phyloP scores from a whole-genome alignment of 2,113 vertebrate genomes.

The Narcine bancroftii region DNA sequence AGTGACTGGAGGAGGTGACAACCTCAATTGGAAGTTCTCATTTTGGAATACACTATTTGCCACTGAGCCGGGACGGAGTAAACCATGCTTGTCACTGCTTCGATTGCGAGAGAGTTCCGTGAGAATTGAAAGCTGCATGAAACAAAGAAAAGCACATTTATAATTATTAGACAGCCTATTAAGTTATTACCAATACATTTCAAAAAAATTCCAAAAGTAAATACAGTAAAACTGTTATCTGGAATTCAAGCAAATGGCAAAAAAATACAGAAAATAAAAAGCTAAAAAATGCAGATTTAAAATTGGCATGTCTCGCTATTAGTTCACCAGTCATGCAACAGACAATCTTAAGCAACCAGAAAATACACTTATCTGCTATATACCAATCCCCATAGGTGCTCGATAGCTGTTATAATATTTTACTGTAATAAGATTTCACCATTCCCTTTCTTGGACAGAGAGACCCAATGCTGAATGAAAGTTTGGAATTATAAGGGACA shows the following conservation, averaged over 20 bases:
- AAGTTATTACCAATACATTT: not conserved
- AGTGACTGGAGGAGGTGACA: slow-evolving; percentile 69
- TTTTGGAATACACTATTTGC: slow-evolving; percentile 71
- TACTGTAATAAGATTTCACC: too few relatives aligned
- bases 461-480: not conserved
- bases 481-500: not conserved
- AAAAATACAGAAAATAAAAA: too few relatives aligned
- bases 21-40: slow-evolving; percentile 77
- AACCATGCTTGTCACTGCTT: slow-evolving; percentile 57
- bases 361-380: too few relatives aligned
- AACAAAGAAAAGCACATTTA: slow-evolving; percentile 31
- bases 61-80: slow-evolving; percentile 56
- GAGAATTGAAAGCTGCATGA: slow-evolving; percentile 75
- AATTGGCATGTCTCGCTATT: too few relatives aligned
- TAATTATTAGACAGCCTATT: not conserved
- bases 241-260: not conserved
- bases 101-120: slow-evolving; percentile 69
- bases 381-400: too few relatives aligned
- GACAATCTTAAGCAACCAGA: too few relatives aligned
- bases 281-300: too few relatives aligned
- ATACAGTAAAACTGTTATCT: too few relatives aligned
- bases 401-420: too few relatives aligned
- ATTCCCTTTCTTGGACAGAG: not conserved
- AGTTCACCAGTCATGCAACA: too few relatives aligned
- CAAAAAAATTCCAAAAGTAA: not conserved